Evolutionary conservation across 2,888 invertebrate species (phyloP).

Genomic region (Hydrotaea cyrtoneurina): DNA sequence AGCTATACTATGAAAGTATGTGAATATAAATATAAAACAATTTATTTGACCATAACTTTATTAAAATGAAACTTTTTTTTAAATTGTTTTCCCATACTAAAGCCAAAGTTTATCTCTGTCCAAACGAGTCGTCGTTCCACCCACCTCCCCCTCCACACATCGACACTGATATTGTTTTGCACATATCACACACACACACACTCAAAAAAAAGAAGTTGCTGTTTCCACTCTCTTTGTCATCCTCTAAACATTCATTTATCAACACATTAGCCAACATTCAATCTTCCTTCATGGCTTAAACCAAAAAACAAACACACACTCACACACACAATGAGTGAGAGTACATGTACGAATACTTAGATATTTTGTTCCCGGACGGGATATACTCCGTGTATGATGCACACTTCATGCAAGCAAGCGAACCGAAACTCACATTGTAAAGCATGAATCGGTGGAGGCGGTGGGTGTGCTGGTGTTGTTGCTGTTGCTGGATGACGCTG

Average conservation of each 20-base stretch:
- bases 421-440: not conserved
- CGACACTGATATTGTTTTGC: not conserved
- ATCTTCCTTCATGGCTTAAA: constrained; percentile 42
- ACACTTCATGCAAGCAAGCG: not conserved
- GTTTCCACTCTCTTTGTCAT: constrained; percentile 23
- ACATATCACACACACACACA: too few species aligned
- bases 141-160: too few species aligned
- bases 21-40: constrained; percentile 35
- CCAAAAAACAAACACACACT: not conserved
- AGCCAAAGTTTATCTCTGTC: not conserved
- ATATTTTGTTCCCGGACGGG: not conserved
- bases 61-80: not conserved
- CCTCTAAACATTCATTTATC: constrained; percentile 52
- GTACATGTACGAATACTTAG: not conserved
- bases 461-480: too few species aligned
- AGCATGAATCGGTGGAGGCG: not conserved
- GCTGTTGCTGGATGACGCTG: constrained; percentile 8
- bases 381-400: constrained; percentile 2
- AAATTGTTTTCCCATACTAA: constrained; percentile 18
- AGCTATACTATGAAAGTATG: not conserved
- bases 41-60: constrained; percentile 38
- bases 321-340: not conserved
- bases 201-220: not conserved
- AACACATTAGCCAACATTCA: constrained; percentile 57
- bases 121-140: too few species aligned